These are phyloP conservation scores for Mesocentrotus franciscanus DNA, from an alignment of 53 echinoderm and acorn worm genomes.

Conservation along the genomic window DNA sequence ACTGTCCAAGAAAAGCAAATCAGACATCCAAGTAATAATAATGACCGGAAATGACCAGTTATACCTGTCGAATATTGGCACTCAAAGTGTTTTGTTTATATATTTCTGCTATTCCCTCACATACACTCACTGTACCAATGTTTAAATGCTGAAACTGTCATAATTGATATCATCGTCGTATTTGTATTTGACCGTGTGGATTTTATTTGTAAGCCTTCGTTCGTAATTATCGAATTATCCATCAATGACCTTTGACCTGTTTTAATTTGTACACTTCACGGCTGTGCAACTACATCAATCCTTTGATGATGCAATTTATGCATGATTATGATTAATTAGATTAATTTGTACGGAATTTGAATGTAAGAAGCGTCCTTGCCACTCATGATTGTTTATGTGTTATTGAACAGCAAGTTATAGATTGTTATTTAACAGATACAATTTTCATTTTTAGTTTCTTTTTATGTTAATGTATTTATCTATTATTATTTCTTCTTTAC, in stretches of 20 bases:
- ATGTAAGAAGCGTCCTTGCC: neutral
- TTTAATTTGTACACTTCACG: neutral
- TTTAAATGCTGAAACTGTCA: neutral
- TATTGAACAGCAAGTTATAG: neutral
- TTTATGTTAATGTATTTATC: no score
- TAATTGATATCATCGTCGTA: neutral
- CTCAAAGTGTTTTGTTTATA: neutral
- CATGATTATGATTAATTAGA: neutral
- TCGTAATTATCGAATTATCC: neutral
- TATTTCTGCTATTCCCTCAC: neutral
- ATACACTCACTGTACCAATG: neutral
- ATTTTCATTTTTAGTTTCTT: no score
- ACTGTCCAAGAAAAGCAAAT: neutral
- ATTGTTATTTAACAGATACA: neutral
- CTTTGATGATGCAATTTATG: neutral
- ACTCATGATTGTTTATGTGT: neutral
- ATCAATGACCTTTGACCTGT: neutral
- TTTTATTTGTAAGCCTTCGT: neutral
- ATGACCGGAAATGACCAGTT: neutral
- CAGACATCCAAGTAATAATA: neutral
- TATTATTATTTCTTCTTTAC: no score
- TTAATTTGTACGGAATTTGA: neutral
- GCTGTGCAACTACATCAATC: neutral
- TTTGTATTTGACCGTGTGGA: neutral
- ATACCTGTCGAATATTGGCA: constrained; percentile 7